Percentiles rank a stretch among this genome's conserved stretches.
These are phyloP conservation scores for Rhopalosiphum padi DNA, from an alignment of 1,140 invertebrate genomes.

Conservation along the genomic window DNA sequence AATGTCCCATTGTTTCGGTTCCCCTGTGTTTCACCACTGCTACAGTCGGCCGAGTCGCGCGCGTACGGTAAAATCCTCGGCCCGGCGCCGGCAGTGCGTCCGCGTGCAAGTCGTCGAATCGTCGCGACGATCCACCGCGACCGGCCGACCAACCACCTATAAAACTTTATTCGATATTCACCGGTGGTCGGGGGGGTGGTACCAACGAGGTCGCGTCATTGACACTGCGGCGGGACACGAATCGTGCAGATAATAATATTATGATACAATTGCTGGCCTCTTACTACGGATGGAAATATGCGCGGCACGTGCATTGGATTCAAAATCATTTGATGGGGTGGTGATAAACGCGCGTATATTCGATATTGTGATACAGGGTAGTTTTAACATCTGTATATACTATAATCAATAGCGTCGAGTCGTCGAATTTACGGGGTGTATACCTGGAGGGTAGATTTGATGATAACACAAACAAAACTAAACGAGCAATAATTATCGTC, in stretches of 20 bases:
- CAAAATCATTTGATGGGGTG: not conserved
- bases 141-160: not conserved
- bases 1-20: constrained; percentile 46
- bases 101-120: not conserved
- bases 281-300: not conserved
- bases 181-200: no score
- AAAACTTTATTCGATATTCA: not conserved
- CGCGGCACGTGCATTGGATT: not conserved
- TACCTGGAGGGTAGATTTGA: not conserved
- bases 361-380: not conserved
- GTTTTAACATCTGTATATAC: not conserved
- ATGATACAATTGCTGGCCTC: not conserved
- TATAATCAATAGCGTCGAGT: not conserved
- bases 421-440: not conserved
- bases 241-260: not conserved
- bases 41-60: not conserved
- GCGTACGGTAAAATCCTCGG: not conserved
- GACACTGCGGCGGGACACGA: not conserved
- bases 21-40: not conserved
- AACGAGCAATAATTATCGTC: not conserved
- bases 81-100: not conserved
- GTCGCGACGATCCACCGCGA: not conserved
- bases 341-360: not conserved
- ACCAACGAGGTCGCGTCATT: not conserved
- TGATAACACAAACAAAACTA: not conserved